Conservation (phyloP, 2,113 vertebrate species). For the Otus sunia region DNA sequence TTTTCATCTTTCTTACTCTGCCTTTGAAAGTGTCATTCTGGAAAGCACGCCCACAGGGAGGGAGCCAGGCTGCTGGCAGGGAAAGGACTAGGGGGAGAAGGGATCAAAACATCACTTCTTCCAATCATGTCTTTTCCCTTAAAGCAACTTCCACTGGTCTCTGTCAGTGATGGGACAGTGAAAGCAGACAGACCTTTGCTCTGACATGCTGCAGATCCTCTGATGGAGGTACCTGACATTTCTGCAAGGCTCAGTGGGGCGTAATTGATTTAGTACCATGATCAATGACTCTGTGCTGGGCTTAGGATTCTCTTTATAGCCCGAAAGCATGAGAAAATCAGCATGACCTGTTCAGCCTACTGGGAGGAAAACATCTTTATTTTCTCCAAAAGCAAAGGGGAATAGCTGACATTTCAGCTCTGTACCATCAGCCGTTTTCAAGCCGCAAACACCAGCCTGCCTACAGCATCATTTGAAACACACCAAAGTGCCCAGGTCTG, state of each 20-base stretch:
- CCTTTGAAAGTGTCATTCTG: not conserved
- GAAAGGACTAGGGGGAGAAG: rapidly evolving
- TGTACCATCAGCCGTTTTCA: not conserved
- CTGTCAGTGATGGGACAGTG: not conserved
- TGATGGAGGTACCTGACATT: rapidly evolving
- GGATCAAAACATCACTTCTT: not conserved
- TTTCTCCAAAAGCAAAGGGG: not conserved
- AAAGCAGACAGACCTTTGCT: not conserved
- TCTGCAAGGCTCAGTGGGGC: not conserved
- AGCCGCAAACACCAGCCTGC: not conserved
- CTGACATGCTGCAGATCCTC: not conserved
- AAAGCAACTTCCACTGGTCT: not conserved
- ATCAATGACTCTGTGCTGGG: not conserved
- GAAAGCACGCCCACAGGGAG: not conserved
- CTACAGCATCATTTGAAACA: not conserved
- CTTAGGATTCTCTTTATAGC: not conserved
- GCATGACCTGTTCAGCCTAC: not conserved
- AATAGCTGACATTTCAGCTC: not conserved
- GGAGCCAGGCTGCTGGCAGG: rapidly evolving
- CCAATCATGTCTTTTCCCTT: not conserved
- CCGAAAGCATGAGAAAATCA: not conserved
- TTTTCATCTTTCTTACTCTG: not conserved
- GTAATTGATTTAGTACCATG: not conserved
- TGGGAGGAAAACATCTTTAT: not conserved
- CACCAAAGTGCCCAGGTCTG: not conserved